phyloP scores from a whole-genome alignment of 2,797 vertebrate genomes.

The Prunella strophiata region DNA sequence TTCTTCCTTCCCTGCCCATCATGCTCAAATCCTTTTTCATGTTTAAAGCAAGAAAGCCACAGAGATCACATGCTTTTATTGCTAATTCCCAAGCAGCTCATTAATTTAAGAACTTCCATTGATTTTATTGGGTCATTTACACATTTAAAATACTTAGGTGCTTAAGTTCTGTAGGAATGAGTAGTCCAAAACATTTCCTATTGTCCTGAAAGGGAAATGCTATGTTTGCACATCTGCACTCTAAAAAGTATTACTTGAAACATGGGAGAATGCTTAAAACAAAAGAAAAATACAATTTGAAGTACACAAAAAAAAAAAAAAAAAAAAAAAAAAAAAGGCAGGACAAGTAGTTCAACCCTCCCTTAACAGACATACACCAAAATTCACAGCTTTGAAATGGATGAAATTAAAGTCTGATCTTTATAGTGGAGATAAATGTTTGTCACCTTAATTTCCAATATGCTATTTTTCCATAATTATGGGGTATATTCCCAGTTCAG shows the following conservation, averaged over 20 bases:
- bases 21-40: background rate
- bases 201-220: background rate
- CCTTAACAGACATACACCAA: background rate
- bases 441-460: background rate
- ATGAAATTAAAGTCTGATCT: background rate
- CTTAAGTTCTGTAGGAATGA: background rate
- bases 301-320: background rate
- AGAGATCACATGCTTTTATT: background rate
- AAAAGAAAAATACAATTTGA: background rate
- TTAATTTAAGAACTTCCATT: background rate
- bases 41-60: background rate
- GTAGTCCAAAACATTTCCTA: background rate
- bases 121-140: background rate
- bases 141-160: background rate
- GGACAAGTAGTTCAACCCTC: background rate
- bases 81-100: background rate
- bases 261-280: background rate
- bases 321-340: background rate
- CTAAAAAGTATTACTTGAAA: background rate
- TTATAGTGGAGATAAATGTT: background rate
- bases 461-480: background rate
- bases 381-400: slow-evolving; percentile 17
- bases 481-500: background rate
- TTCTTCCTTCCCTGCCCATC: background rate
- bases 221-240: background rate